These are phyloP conservation scores for Chaunax sp. DNA, from an alignment of 2,797 vertebrate species.

Conservation along the genomic window DNA sequence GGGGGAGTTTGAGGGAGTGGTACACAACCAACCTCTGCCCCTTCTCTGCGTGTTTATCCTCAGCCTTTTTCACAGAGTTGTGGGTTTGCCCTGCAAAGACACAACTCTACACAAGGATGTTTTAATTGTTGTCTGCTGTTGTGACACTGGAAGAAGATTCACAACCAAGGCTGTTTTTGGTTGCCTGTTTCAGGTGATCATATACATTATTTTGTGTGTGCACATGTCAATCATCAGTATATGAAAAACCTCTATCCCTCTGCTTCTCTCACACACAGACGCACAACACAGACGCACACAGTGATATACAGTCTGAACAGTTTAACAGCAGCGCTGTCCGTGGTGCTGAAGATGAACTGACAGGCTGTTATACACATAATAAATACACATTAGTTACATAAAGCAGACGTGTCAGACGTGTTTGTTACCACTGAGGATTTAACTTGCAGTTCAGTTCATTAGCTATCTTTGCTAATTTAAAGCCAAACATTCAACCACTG, in stretches of 20 bases:
- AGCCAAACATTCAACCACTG: too few species aligned
- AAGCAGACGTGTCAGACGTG: too few species aligned
- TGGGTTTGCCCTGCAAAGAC: neutral
- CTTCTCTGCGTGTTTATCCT: neutral
- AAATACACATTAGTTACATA: too few species aligned
- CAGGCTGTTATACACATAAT: too few species aligned
- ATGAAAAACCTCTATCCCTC: neutral
- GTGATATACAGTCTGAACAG: neutral
- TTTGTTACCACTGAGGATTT: too few species aligned
- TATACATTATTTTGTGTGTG: too few species aligned
- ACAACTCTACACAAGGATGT: neutral
- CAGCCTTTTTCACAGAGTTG: neutral
- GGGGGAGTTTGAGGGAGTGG: constrained; percentile 12
- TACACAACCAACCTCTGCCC: neutral
- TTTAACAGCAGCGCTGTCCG: constrained; percentile 49
- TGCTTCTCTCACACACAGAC: neutral
- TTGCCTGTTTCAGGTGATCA: too few species aligned
- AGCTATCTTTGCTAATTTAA: too few species aligned
- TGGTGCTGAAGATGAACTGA: constrained; percentile 30
- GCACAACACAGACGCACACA: neutral
- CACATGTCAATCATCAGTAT: too few species aligned
- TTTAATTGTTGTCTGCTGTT: neutral
- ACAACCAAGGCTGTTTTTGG: constrained; percentile 29
- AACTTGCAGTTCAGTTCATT: too few species aligned
- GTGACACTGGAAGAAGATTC: neutral